Base-by-base conservation (phyloP, 2,797 vertebrate species). In the Heteromormyrus szaboi region DNA sequence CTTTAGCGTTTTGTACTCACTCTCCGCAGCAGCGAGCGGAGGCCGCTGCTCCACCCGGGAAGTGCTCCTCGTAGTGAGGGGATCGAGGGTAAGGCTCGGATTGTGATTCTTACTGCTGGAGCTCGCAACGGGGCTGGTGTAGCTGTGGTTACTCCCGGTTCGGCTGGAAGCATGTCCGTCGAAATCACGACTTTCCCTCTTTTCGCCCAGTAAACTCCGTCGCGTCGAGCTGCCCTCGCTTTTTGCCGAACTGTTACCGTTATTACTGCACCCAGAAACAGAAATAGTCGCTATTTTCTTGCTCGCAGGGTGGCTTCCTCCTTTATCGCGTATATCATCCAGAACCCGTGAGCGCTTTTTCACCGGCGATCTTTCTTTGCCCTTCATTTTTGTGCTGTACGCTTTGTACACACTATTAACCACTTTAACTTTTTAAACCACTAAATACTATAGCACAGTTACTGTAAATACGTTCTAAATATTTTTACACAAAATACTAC, bases 1-100 rank as follows among this genome's bases (percentile, higher is more conserved):
- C 93, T 98, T 98, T 9, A 99, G 95, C 0, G 98, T 98, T 94
- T 99, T 99, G 95, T 99, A 98, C 95, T 97, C 97, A 91, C 95
- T 96, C 92, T 98, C 98, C 62, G 91, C 37, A 91, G 93, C 89
- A 90, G 94, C 92, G 92, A 95, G 93, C 91, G 92, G 97, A 46
- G 93, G 93, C 19, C 90, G 95, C 92, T 54, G 95, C 83, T 96
- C 96, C 37, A 91, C 95, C 76, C 96, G 95, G 0, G 95, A 93
- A 4, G 94, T 90, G 87, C 90, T 93, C 91, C 96, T 92, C 33
- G 94, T 88, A 5, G 95, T 76, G 48, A 95, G 94, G 89, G 95
- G 90, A 46, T 96, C 96, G 88, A 96, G 92, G 72, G 96, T 92
- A 90, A 97, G 93, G 89, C 93, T 95, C 89, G 96, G 94, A 92